Percentiles rank a stretch among this genome's conserved stretches.
These are phyloP conservation scores for Chaunax sp. DNA, from an alignment of 2,797 vertebrate species.

Conservation along the genomic window DNA sequence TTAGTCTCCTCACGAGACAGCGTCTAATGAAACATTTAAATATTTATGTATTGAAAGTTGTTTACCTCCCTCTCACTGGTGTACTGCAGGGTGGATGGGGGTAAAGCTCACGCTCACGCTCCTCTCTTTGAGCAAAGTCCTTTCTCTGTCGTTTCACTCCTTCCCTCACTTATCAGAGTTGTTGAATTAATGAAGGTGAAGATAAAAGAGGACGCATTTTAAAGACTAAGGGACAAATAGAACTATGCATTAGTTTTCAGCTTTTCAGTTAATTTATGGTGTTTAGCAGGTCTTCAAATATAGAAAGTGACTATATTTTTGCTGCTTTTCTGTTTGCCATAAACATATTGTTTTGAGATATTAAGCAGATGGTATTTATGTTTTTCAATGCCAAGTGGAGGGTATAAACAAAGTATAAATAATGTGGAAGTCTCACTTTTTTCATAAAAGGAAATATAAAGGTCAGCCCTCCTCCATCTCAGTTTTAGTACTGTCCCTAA, in stretches of 20 bases:
- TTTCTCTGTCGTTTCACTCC: conserved; percentile 36
- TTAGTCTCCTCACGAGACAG: conserved; percentile 70
- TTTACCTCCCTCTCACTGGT: conserved; percentile 67
- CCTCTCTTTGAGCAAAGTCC: conserved; percentile 56
- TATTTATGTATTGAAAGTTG: conserved; percentile 81
- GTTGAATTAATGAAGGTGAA: conserved; percentile 70
- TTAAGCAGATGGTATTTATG: neutral
- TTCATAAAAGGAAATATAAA: neutral
- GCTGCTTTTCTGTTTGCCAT: too few species aligned
- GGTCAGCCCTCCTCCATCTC: neutral
- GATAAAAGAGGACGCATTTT: conserved; percentile 28
- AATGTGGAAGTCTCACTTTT: too few species aligned
- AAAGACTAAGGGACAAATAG: conserved; percentile 26
- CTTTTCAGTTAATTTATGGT: too few species aligned
- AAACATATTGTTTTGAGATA: neutral
- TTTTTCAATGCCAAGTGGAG: neutral
- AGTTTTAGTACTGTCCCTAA: too few species aligned
- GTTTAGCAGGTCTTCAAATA: too few species aligned
- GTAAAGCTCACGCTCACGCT: conserved; percentile 25
- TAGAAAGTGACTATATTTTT: too few species aligned
- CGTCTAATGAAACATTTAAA: conserved; percentile 84
- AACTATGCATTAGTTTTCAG: conserved; percentile 12
- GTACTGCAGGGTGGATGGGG: conserved; percentile 27
- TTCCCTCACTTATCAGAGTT: conserved; percentile 44
- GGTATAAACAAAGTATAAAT: neutral